Evolutionary conservation across 2,113 vertebrate species (phyloP), one percentile per base, ranked within the genome.

Genomic region (Camelus dromedarius): DNA sequence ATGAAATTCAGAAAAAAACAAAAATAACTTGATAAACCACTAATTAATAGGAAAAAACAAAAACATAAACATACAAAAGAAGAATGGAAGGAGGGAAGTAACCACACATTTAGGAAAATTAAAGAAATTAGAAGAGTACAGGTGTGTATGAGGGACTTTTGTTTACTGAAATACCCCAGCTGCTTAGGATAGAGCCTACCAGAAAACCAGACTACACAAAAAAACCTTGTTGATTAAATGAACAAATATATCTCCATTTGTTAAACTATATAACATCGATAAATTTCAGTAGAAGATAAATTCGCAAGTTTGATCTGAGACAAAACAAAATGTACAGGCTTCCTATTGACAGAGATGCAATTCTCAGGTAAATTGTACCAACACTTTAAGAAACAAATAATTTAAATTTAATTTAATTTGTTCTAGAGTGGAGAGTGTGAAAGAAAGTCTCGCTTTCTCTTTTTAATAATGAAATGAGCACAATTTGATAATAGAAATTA

Each of bases 1-100:
- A 15, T 69, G 58, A 94, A 95, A 96, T 70, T 2, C 14, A 70
- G 60, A 35, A 84, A 83, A 32, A 95, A 89, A 24, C 24, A 79
- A 76, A 79, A 89, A 67, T 24, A 62, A 80, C 24, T 88, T 84
- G 42, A 66, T 72, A 75, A 67, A 50, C 6, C 24, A 38, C 14
- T 73, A 80, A 79, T 66, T 88, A 86, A 72, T 30, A 75, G 42
- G 7, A n/a, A 84, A 82, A 58, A 56, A 35, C 19, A 38, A 50
- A 46, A 19, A 7, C 1, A 54, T 4, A 90, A 64, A 56, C 66
- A 64, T 30, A 30, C 26, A 88, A 89, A 62, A 64, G 75, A 73
- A 76, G 35, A 84, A 64, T 64, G 4, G 66, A 28, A 70, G 32
- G 58, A 38, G 46, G 32, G 9, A 92, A 73, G 50, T 35, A 38